These are phyloP conservation scores for Iselma pallidipennis DNA, from an alignment of 2,888 invertebrate species.

Conservation along the genomic window DNA sequence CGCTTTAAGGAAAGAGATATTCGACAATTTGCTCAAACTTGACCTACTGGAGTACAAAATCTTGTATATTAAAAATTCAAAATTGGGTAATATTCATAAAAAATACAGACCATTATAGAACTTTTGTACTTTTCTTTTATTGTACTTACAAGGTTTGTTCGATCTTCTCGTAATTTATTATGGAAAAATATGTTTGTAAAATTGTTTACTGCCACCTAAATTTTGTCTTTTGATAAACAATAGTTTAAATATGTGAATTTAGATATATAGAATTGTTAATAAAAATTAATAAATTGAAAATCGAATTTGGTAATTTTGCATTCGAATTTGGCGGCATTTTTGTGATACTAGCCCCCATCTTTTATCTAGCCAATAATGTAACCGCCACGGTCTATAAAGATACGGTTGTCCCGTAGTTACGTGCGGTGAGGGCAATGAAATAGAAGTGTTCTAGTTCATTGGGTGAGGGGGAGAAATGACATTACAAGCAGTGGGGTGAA, in stretches of 20 bases:
- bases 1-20: neutral
- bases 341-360: too few relatives aligned
- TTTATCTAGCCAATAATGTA: too few relatives aligned
- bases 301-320: too few relatives aligned
- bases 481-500: too few relatives aligned
- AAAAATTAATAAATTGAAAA: too few relatives aligned
- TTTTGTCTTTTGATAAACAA: neutral
- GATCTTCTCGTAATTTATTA: constrained; percentile 5
- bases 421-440: too few relatives aligned
- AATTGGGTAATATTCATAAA: constrained; percentile 8
- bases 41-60: constrained; percentile 19
- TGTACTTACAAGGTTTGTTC: constrained; percentile 7
- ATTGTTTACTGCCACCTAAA: constrained; percentile 19
- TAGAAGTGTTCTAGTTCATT: too few relatives aligned
- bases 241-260: neutral
- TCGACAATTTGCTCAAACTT: constrained; percentile 15
- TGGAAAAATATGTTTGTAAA: constrained; percentile 15
- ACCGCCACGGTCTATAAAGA: too few relatives aligned
- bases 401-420: too few relatives aligned
- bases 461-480: too few relatives aligned
- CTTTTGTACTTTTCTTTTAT: too few relatives aligned
- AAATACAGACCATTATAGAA: neutral
- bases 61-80: constrained; percentile 8
- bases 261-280: neutral
- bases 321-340: too few relatives aligned